Evolutionary conservation across 2,888 invertebrate species (phyloP).

Genomic region (Eristalis arbustorum): DNA sequence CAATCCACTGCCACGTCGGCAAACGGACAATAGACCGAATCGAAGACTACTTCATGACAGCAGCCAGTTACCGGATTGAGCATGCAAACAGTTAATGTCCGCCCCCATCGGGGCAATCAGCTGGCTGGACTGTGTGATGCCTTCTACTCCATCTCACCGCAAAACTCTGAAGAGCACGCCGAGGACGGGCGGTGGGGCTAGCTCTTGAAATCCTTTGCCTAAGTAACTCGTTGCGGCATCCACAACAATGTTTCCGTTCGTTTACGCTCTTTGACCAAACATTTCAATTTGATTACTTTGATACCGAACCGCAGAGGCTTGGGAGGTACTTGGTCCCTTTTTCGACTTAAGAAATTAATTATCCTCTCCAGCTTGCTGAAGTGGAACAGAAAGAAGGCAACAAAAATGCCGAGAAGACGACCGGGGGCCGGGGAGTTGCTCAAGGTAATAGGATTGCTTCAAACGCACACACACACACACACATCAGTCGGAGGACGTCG

Average conservation of each 20-base stretch:
- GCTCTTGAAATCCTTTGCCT: neutral
- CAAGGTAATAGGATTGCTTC: constrained; percentile 21
- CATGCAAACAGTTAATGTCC: neutral
- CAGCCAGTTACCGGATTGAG: neutral
- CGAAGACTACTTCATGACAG: neutral
- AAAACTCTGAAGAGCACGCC: neutral
- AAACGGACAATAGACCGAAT: too few relatives aligned
- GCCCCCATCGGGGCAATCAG: neutral
- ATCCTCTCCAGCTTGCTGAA: constrained; percentile 2
- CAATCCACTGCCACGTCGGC: too few relatives aligned
- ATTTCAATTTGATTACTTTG: constrained; percentile 14
- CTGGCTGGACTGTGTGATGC: neutral
- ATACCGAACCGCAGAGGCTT: neutral
- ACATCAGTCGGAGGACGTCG: neutral
- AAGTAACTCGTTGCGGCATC: neutral
- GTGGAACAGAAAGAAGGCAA: neutral
- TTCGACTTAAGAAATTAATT: constrained; percentile 24
- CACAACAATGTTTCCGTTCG: neutral
- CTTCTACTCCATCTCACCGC: neutral
- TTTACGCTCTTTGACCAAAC: neutral
- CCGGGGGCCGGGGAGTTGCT: neutral
- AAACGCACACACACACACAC: neutral
- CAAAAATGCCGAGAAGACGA: neutral
- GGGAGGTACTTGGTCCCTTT: neutral
- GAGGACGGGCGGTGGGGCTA: neutral